Conservation (phyloP, 53 echinoderm and acorn worm genomes). For the Glandiceps talaboti region DNA sequence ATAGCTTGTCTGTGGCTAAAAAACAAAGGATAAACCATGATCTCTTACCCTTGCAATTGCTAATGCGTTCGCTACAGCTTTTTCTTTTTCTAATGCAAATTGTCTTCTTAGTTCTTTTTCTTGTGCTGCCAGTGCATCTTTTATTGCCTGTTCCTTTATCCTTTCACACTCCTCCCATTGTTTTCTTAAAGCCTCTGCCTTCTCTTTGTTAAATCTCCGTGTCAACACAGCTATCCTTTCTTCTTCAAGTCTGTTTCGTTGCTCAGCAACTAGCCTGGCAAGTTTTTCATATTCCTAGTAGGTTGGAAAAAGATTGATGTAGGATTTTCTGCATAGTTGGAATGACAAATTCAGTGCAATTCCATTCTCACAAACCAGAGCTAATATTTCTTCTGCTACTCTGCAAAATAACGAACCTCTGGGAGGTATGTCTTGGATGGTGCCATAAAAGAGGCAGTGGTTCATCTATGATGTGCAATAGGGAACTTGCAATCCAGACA, state of each 20-base stretch:
- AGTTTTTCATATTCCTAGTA: constrained; percentile 57
- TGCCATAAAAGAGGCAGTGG: no score
- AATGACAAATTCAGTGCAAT: no score
- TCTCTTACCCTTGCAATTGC: constrained; percentile 83
- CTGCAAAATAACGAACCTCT: no score
- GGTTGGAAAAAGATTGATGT: no score
- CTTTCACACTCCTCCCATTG: constrained; percentile 94
- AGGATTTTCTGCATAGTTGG: no score
- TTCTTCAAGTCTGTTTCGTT: constrained; percentile 58
- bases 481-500: no score
- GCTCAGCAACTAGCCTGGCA: constrained; percentile 49
- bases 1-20: no score
- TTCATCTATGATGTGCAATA: no score
- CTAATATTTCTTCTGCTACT: no score
- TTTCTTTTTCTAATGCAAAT: constrained; percentile 71
- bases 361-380: no score
- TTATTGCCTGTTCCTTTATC: constrained; percentile 67
- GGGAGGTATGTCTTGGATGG: no score
- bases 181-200: constrained; percentile 58
- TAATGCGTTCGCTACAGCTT: constrained; percentile 74
- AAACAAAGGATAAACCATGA: no score
- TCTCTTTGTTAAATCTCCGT: constrained; percentile 65
- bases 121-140: constrained; percentile 64
- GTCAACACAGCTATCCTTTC: constrained; percentile 67
- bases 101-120: constrained; percentile 48